Evolutionary conservation across 2,113 vertebrate genomes (phyloP), one percentile per base, ranked within the genome.

Genomic region (Perognathus longimembris): DNA sequence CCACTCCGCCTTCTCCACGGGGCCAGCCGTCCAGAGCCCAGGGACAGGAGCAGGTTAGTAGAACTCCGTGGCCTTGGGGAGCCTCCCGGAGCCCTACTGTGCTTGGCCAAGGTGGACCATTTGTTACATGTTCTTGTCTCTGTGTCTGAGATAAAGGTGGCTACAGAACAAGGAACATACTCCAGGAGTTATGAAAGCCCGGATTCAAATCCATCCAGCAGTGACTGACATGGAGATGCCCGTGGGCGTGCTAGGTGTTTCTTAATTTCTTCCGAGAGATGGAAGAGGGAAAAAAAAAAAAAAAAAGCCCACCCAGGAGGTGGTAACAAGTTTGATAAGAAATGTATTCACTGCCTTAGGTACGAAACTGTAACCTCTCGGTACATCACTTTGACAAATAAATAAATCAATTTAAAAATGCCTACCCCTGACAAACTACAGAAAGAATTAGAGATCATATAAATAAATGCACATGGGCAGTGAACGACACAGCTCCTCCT

Each of bases 221-320:
- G 71, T 28, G 80, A 36, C 38, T 28, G 80, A 36, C 38, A 22
- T 73, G 22, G 6, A 4, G n/a, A 21, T 38, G 21, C 69, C 14
- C 45, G 71, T 36, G 38, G 7, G 20, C 5, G 9, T 26, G n/a
- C 50, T 15, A 61, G 1, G 32, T 20, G 22, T 64, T 71, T 22
- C 61, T 88, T 69, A 38, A 17, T 83, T 91, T 42, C 69, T 79
- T 86, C 63, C 54, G 42, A 34, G 88, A 91, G 85, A 45, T 89
- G 28, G 34, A 73, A 69, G 85, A 15, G 15, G 17, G 17, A 54
- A 54, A 54, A 54, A 54, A 15, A 54, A 54, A 54, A 15, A 54
- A 45, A 45, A 45, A 12, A 45, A n/a, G n/a, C n/a, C n/a, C n/a
- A n/a, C n/a, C n/a, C n/a, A n/a, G n/a, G n/a, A n/a, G n/a, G n/a